phyloP scores from a whole-genome alignment of 2,113 vertebrate species.

The Rutilus rutilus region DNA sequence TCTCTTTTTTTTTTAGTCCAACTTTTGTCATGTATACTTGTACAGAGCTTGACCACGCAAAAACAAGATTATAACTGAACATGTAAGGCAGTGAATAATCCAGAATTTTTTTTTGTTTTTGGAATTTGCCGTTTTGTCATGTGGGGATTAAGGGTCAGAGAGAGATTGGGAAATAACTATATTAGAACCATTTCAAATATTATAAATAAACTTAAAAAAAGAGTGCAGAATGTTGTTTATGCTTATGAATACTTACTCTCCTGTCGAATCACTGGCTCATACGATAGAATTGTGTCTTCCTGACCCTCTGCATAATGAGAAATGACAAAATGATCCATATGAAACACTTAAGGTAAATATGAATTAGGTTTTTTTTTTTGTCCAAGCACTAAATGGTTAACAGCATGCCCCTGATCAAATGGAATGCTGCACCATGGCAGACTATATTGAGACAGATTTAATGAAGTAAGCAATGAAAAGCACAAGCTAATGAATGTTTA shows the following conservation, averaged over 20 bases:
- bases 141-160: background rate
- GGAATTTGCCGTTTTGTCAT: background rate
- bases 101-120: background rate
- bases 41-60: background rate
- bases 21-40: background rate
- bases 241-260: constrained; percentile 87
- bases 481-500: constrained; percentile 42
- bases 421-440: background rate
- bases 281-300: constrained; percentile 96
- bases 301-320: constrained; percentile 88
- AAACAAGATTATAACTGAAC: background rate
- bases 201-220: background rate
- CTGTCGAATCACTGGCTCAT: constrained; percentile 95
- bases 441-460: background rate
- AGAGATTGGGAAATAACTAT: background rate
- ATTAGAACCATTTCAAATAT: background rate
- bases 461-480: constrained; percentile 30
- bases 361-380: background rate
- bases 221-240: background rate
- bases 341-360: background rate
- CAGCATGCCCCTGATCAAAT: background rate
- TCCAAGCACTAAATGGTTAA: background rate
- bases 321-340: constrained; percentile 30
- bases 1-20: background rate
- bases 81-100: background rate